These are phyloP conservation scores for Drosophila niveifrons DNA, from an alignment of 2,888 invertebrate genomes.

Conservation along the genomic window DNA sequence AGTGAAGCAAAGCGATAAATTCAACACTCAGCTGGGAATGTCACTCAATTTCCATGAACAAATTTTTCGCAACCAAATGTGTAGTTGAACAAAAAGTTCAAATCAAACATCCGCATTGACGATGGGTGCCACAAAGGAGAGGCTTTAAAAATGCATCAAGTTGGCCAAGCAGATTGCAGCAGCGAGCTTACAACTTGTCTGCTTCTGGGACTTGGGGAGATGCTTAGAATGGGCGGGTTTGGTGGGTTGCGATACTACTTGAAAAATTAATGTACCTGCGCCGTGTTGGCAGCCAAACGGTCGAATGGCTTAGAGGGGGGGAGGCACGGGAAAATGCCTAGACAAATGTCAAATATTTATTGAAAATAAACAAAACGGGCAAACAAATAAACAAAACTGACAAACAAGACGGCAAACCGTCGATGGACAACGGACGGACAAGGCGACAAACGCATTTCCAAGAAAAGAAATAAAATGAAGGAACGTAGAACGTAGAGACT, in stretches of 20 bases:
- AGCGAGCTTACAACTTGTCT: constrained; percentile 30
- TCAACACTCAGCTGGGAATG: constrained; percentile 56
- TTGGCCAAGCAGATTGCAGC: constrained; percentile 26
- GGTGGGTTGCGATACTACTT: constrained; percentile 61
- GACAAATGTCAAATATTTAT: constrained; percentile 82
- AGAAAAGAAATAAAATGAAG: constrained; percentile 74
- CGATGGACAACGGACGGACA: constrained; percentile 27
- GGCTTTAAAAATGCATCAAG: constrained; percentile 47
- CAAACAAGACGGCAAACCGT: constrained; percentile 67
- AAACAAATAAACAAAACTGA: constrained; percentile 77
- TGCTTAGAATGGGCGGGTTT: constrained; percentile 26
- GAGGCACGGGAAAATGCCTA: constrained; percentile 72
- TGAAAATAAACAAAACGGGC: constrained; percentile 74
- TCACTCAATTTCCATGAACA: constrained; percentile 45
- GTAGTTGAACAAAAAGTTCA: constrained; percentile 45
- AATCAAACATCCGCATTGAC: constrained; percentile 70
- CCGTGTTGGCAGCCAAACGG: constrained; percentile 69
- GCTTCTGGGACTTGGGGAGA: constrained; percentile 27
- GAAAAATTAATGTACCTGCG: constrained; percentile 78
- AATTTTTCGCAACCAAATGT: constrained; percentile 64
- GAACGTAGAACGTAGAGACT: constrained; percentile 21
- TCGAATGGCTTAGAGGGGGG: constrained; percentile 54
- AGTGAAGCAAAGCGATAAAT: constrained; percentile 47
- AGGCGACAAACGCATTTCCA: constrained; percentile 70
- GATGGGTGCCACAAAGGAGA: neutral